phyloP scores from a whole-genome alignment of 23 tunicate species.

The Ciona savignyi region DNA sequence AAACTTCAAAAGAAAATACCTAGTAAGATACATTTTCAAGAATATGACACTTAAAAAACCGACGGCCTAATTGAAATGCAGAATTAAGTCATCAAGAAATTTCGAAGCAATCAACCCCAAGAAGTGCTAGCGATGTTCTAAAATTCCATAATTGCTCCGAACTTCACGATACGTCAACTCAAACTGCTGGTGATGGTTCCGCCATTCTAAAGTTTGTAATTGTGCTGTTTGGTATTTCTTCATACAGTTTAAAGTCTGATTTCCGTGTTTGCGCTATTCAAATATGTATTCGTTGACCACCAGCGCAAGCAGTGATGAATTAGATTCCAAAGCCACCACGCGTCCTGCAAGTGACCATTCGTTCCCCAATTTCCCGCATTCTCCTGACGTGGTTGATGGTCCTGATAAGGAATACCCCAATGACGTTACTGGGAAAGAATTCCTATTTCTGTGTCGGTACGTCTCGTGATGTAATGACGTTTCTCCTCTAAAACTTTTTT shows the following conservation, averaged over 20 bases:
- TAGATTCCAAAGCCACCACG: no score
- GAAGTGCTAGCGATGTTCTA: neutral
- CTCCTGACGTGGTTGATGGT: conserved; percentile 2
- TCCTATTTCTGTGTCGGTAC: neutral
- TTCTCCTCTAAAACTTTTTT: neutral
- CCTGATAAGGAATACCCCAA: neutral
- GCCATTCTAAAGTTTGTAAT: neutral
- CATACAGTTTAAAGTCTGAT: no score
- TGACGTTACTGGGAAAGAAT: neutral
- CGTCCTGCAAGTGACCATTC: neutral
- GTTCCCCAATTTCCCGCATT: neutral
- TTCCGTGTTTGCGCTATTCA: no score
- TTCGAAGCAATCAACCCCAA: neutral
- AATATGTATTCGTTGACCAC: no score
- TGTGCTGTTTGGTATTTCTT: neutral
- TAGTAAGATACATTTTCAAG: conserved; percentile 2
- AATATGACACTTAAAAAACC: no score
- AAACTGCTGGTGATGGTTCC: neutral
- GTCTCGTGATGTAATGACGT: neutral
- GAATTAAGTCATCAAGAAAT: neutral
- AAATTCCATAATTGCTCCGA: neutral
- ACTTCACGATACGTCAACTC: neutral
- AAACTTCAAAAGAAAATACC: conserved; percentile 13
- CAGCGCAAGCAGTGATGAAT: neutral
- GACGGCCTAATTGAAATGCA: no score